Base-by-base conservation (phyloP, 2,797 vertebrate genomes). In the Graptemys geographica region DNA sequence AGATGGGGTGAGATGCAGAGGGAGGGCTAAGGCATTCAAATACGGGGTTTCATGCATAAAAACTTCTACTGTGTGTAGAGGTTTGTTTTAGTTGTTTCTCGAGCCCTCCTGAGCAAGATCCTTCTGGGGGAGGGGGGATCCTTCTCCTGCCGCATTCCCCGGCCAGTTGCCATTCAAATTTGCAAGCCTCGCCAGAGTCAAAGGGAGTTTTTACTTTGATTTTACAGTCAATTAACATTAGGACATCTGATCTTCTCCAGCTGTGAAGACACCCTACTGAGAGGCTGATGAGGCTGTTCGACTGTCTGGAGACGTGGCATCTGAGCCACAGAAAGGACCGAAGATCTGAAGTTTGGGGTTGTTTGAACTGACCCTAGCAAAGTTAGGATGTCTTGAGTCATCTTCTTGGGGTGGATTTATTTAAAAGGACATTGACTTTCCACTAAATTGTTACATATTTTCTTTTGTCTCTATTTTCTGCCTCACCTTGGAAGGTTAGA, bases 191-290 rank as follows among this genome's bases (percentile, higher is more conserved):
- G 8, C 41, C 89, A 83, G 55, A 16, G 6, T 90, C 86, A 92
- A 92, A 88, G 69, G 56, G 81, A 96, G 92, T 78, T 93, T 93
- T 94, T 79, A 94, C 88, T 89, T 90, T 90, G 49, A 93, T 96
- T 95, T 96, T 96, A 90, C 91, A 94, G 92, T 86, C 59, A 86
- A 90, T 94, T 93, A 91, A 74, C 87, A 81, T 79, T 8, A 33
- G 92, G 89, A 81, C 79, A 80, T 49, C 65, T 90, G 94, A 92
- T 37, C 82, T 37, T 2, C 47, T 78, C 0, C 0, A 89, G 31
- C n/a, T 55, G 37, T 25, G 72, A 81, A 92, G 88, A 86, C 13
- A 81, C 28, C 89, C 86, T 49, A 57, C 0, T 0, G 91, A 88
- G 95, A 79, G 23, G 15, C 25, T 3, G 21, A 90, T 51, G 84